Evolutionary conservation across 2,797 vertebrate genomes (phyloP).

Genomic region (Etheostoma nigrum): DNA sequence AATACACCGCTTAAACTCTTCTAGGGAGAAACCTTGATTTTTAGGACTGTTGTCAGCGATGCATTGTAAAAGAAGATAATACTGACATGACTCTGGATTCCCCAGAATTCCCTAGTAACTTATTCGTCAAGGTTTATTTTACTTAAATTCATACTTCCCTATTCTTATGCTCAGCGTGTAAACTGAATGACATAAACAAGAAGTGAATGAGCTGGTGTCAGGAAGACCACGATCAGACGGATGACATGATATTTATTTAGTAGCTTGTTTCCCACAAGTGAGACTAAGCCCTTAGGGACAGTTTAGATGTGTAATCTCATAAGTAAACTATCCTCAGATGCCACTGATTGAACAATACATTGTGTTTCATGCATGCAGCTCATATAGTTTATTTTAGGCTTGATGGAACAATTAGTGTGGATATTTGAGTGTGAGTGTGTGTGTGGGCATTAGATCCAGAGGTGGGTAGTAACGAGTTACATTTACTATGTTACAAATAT

Average conservation of each 20-base stretch:
- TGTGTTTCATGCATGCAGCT: conserved; percentile 65
- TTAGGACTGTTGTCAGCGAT: neutral
- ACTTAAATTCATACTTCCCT: conserved; percentile 44
- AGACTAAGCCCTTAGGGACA: conserved; percentile 67
- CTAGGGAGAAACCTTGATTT: neutral
- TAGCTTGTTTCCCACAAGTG: conserved; percentile 82
- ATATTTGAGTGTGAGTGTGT: conserved; percentile 43
- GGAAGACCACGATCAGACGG: conserved; percentile 75
- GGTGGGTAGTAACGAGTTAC: too few relatives aligned
- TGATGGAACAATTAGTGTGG: conserved; percentile 72
- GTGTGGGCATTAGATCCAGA: neutral
- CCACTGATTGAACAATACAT: conserved; percentile 75
- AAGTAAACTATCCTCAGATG: conserved; percentile 76
- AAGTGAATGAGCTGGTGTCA: conserved; percentile 80
- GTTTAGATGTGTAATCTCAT: conserved; percentile 74
- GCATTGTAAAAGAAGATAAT: neutral
- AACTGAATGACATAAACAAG: conserved; percentile 80
- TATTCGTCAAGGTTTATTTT: conserved; percentile 17
- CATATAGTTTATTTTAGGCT: conserved; percentile 73
- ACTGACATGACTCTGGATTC: neutral
- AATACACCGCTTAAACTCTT: neutral
- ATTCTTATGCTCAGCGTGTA: conserved; percentile 41
- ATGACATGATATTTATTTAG: conserved; percentile 84
- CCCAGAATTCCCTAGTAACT: conserved; percentile 11
- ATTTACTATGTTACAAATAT: too few relatives aligned